Evolutionary conservation across 2,113 vertebrate species (phyloP).

Genomic region (Phaethornis superciliosus): DNA sequence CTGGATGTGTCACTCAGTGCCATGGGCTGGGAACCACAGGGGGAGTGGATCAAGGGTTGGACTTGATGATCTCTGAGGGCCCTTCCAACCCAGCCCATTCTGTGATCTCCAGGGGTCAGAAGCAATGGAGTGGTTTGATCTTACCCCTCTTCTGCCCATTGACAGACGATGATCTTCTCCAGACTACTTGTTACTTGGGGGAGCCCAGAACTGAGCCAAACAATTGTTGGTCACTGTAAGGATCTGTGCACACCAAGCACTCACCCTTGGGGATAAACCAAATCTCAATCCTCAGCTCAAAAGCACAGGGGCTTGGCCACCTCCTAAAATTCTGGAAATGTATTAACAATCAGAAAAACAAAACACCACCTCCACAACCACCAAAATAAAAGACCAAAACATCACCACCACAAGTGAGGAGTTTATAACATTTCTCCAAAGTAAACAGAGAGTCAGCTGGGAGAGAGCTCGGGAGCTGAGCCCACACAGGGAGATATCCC

Average conservation of each 20-base stretch:
- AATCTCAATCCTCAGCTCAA: neutral
- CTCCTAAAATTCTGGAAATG: neutral
- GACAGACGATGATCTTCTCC: neutral
- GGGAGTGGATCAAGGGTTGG: too few relatives aligned
- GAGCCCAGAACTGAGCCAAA: neutral
- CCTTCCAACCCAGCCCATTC: too few relatives aligned
- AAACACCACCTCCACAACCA: neutral
- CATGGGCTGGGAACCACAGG: too few relatives aligned
- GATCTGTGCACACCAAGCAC: neutral
- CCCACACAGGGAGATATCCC: fast-evolving
- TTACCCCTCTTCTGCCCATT: neutral
- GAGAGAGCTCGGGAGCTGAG: neutral
- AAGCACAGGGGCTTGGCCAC: neutral
- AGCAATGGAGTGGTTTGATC: neutral
- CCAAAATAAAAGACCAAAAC: too few relatives aligned
- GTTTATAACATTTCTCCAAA: neutral
- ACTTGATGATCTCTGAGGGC: too few relatives aligned
- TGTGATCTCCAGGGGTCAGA: neutral
- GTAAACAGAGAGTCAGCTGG: neutral
- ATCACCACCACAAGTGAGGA: neutral
- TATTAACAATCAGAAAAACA: neutral
- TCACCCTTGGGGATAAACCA: neutral
- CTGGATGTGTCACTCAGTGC: too few relatives aligned
- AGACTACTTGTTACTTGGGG: neutral
- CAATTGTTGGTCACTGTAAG: neutral